Evolutionary conservation across 37 sponge, comb jelly and placozoan species (phyloP).

Genomic region (Corticium candelabrum): DNA sequence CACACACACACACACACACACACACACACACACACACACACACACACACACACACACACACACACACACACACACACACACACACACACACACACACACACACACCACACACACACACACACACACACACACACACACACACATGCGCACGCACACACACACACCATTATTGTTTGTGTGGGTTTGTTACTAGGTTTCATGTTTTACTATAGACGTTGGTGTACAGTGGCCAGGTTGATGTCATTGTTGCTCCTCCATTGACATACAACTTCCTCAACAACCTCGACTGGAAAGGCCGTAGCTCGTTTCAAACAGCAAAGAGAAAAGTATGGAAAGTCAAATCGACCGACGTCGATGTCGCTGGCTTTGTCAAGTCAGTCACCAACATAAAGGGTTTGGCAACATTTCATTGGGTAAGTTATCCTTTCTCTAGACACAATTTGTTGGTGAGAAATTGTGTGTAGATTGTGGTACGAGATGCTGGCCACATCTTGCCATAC

Average conservation of each 20-base stretch:
- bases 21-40: no score
- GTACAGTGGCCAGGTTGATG: slow-evolving; percentile 83
- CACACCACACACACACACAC: no score
- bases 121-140: no score
- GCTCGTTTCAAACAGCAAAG: slow-evolving; percentile 33
- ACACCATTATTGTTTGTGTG: no score
- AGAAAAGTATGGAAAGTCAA: slow-evolving; percentile 51
- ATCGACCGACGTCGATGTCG: slow-evolving; percentile 39
- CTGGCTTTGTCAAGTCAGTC: slow-evolving; percentile 63
- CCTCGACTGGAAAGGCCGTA: slow-evolving; percentile 61
- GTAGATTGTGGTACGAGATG: slow-evolving; percentile 58
- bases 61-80: no score
- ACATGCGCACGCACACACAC: no score
- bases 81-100: no score
- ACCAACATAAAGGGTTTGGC: slow-evolving; percentile 21
- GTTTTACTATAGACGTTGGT: slow-evolving; percentile 24
- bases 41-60: no score
- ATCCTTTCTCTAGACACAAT: not conserved
- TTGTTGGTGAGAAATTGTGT: not conserved
- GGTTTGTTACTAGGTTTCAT: no score
- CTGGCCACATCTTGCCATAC: slow-evolving; percentile 79
- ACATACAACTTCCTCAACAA: slow-evolving; percentile 37
- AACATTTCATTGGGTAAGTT: not conserved
- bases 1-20: no score
- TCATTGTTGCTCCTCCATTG: slow-evolving; percentile 75